Evolutionary conservation across 2,797 vertebrate genomes (phyloP).

Genomic region (Acrocephalus scirpaceus): DNA sequence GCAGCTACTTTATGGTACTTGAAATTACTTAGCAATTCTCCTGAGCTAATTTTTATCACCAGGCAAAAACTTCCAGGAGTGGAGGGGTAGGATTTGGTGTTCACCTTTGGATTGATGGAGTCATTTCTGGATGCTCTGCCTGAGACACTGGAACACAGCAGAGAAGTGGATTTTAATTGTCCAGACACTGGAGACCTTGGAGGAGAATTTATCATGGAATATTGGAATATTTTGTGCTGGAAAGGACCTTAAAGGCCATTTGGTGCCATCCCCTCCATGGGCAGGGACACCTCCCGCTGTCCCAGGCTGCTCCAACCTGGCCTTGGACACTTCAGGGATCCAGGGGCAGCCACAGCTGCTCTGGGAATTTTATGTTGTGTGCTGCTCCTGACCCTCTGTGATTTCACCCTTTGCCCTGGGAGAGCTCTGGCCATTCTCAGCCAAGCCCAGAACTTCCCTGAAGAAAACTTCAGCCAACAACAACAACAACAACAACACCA

Average conservation of each 20-base stretch:
- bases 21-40: constrained; percentile 66
- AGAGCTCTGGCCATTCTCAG: not conserved
- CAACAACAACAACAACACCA: not conserved
- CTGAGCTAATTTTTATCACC: constrained; percentile 60
- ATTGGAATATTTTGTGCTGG: not conserved
- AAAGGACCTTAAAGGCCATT: accelerated
- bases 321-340: not conserved
- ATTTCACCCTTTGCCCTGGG: too few relatives aligned
- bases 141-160: not conserved
- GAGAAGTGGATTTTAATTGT: not conserved
- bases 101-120: not conserved
- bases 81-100: not conserved
- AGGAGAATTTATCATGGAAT: not conserved
- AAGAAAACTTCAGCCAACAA: not conserved
- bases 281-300: not conserved
- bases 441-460: not conserved
- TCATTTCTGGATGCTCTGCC: not conserved
- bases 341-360: not conserved
- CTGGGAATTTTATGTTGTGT: not conserved
- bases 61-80: constrained; percentile 41
- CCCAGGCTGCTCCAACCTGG: accelerated
- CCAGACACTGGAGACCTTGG: not conserved
- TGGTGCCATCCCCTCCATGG: not conserved
- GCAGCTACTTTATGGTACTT: constrained; percentile 68
- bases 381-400: not conserved